Conservation (phyloP, 2,888 invertebrate species). For the Tanaodytes sp. region DNA sequence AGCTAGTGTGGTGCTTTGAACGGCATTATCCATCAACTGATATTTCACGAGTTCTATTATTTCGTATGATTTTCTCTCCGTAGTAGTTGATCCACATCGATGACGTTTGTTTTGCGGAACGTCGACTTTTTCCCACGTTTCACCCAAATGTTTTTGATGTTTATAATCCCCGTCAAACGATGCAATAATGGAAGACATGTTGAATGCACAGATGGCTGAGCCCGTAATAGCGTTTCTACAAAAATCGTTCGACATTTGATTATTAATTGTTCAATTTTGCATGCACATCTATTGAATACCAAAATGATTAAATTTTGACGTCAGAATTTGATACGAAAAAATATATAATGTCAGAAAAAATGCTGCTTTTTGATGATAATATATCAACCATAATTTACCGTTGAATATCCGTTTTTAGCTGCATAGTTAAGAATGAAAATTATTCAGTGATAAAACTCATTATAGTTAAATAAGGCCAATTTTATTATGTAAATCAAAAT, state of each 20-base stretch:
- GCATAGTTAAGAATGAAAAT: no score
- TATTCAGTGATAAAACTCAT: no score
- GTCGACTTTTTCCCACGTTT: constrained; percentile 82
- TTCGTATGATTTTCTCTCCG: constrained; percentile 46
- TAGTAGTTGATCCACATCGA: constrained; percentile 64
- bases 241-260: neutral
- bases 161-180: constrained; percentile 91
- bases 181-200: constrained; percentile 84
- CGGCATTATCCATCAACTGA: constrained; percentile 90
- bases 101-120: constrained; percentile 74
- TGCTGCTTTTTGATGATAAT: no score
- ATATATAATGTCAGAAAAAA: no score
- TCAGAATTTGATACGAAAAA: no score
- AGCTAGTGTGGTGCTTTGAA: constrained; percentile 81
- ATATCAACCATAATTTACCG: no score
- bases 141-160: constrained; percentile 83
- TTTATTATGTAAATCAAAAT: constrained; percentile 42
- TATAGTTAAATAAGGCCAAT: no score
- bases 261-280: no score
- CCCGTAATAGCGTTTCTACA: constrained; percentile 88
- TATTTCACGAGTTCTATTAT: constrained; percentile 77
- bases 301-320: no score
- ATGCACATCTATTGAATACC: no score
- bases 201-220: constrained; percentile 93
- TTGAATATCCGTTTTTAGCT: no score